Evolutionary conservation across 2,888 invertebrate genomes (phyloP), one percentile per base, ranked within the genome.

Genomic region (Coleophora deauratella): DNA sequence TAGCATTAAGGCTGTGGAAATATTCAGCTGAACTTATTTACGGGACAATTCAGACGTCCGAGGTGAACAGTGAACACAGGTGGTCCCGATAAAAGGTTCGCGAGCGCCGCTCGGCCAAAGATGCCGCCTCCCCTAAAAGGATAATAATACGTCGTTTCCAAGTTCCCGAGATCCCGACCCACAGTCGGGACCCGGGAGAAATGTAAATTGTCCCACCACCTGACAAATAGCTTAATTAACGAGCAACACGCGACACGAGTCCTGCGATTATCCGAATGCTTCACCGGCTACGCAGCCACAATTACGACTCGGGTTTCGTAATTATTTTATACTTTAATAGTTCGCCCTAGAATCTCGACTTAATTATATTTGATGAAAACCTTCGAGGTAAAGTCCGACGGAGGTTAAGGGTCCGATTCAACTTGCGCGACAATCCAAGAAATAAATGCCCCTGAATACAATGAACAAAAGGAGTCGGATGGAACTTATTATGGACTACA

Each of bases 201-300:
- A 84, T 84, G 81, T 82, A 84, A 84, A 84, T 82, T 72, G 74
- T 66, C 60, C 67, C 59, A 64, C 65, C 71, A 67, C 66, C 75
- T 73, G 84, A 85, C 84, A 85, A 85, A 85, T 85, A 79, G 82
- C 84, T 85, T 85, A 82, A 85, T 85, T 85, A 85, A 82, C 80
- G 71, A 68, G 63, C 68, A 75, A 76, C 79, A 76, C 73, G 71
- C 69, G 69, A 74, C 69, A 59, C 63, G 60, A 72, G 65, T 79
- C 71, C 73, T 72, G 70, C 68, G 66, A 72, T 72, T 71, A 72
- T 72, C 66, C 58, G 62, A 70, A 74, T 69, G 61, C 62, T 62
- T 64, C 59, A 57, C 64, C 67, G 60, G 55, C 45, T 47, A 54
- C 52, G 52, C 21, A 6, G 21, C 21, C 52, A 59, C 57, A 55